Conservation (phyloP, 2,888 invertebrate species). For the Ornithoptera alexandrae region DNA sequence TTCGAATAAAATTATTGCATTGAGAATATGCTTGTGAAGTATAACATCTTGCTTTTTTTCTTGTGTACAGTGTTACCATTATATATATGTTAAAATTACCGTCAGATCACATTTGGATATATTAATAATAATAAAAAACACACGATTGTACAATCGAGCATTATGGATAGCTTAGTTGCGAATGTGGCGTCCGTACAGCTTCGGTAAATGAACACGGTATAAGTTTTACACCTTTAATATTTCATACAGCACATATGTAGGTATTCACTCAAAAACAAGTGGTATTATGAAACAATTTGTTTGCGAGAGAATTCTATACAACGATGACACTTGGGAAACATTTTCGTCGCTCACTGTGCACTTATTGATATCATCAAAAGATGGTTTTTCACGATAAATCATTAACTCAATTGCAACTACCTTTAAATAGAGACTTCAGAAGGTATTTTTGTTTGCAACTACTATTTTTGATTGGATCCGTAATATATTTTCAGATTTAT, state of each 20-base stretch:
- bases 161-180: conserved; percentile 70
- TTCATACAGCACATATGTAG: conserved; percentile 62
- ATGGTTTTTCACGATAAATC: conserved; percentile 47
- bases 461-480: not conserved
- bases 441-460: conserved; percentile 4
- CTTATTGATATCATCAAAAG: conserved; percentile 45
- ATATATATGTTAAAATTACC: too few species aligned
- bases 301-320: conserved; percentile 37
- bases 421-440: not conserved
- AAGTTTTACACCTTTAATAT: conserved; percentile 54
- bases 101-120: conserved; percentile 12
- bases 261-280: conserved; percentile 66
- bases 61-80: too few species aligned
- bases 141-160: conserved; percentile 68
- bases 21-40: too few species aligned
- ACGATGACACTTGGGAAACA: conserved; percentile 43
- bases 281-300: too few species aligned
- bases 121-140: not conserved
- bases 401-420: conserved; percentile 29
- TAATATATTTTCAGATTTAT: not conserved
- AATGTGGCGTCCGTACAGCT: conserved; percentile 75
- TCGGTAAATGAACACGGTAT: conserved; percentile 66
- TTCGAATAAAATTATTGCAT: too few species aligned
- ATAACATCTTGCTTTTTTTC: too few species aligned
- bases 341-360: conserved; percentile 52